Conservation (phyloP, 1,140 invertebrate species). For the Anthonomus grandis region DNA sequence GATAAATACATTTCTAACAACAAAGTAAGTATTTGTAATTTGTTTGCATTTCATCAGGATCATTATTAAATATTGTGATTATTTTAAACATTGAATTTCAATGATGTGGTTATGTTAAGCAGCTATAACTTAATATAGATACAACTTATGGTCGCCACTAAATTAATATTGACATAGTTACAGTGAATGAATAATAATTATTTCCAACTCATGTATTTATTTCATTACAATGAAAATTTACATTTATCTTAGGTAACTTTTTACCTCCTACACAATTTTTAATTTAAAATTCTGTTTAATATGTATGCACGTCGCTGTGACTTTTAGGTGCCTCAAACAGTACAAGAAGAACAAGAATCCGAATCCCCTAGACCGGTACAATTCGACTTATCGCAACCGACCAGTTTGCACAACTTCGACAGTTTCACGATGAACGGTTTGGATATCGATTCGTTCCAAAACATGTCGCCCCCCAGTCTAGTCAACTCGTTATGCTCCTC, state of each 20-base stretch:
- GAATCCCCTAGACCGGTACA: conserved; percentile 21
- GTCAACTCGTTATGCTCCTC: conserved; percentile 48
- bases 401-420: conserved; percentile 41
- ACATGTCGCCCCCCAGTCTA: conserved; percentile 47
- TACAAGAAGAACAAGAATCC: conserved; percentile 19
- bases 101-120: no score
- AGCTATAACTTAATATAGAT: no score
- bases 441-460: conserved; percentile 43
- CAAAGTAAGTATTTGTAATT: conserved; percentile 6
- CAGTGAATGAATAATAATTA: no score
- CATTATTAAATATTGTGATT: neutral
- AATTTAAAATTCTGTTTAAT: no score
- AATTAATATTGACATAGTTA: no score
- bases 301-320: no score
- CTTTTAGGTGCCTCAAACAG: conserved; percentile 12
- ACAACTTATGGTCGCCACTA: no score
- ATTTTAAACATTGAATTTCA: no score
- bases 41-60: neutral
- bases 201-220: no score
- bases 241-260: no score
- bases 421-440: conserved; percentile 32
- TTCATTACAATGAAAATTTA: no score
- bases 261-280: no score
- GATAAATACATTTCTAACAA: neutral
- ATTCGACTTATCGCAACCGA: conserved; percentile 44